Base-by-base conservation (phyloP, 2,888 invertebrate genomes). In the Cheiracanthium punctorium region DNA sequence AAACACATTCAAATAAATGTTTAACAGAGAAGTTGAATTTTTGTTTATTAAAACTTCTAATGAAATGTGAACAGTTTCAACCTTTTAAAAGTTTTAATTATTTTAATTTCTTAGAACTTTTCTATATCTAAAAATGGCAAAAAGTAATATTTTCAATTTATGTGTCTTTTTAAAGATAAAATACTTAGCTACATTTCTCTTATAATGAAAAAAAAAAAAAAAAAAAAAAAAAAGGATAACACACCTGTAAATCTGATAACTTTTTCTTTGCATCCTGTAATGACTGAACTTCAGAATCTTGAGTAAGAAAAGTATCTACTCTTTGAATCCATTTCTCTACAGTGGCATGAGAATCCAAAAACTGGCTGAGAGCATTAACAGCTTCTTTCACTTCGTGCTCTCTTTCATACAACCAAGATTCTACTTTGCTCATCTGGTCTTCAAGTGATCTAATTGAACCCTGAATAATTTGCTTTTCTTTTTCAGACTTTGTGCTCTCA, bases 331-430 rank as follows among this genome's bases (percentile, higher is more conserved):
- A 97, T 81, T 94, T 92, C 92, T 95, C 95, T 69, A 97, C 96
- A 89, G 95, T 94, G 91, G 96, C 95, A 90, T 97, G 94, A 88
- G 97, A 93, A 85, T 95, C 94, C 90, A 96, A 94, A 94, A 97
- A 97, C 85, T 96, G 93, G 89, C 96, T 95, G 94, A 96, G 97
- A 32, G 97, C 96, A 90, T 97, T 97, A 90, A 97, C 93, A 87
- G 96, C 95, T 91, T 97, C 96, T 77, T 95, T 96, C 48, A 97
- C 95, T 91, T 95, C 95, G 90, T 95, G 95, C 91, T 95, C 95
- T 91, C 95, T 95, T 90, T 96, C 95, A 87, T 97, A 96, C 89
- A 97, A 93, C 94, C 95, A 95, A 82, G 94, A 93, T 90, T 94
- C 94, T 0, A 97, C 94, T 89, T 96, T 95, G 43, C 94, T 93